Base-by-base conservation (phyloP, 2,113 vertebrate genomes). In the Leuciscus idus region DNA sequence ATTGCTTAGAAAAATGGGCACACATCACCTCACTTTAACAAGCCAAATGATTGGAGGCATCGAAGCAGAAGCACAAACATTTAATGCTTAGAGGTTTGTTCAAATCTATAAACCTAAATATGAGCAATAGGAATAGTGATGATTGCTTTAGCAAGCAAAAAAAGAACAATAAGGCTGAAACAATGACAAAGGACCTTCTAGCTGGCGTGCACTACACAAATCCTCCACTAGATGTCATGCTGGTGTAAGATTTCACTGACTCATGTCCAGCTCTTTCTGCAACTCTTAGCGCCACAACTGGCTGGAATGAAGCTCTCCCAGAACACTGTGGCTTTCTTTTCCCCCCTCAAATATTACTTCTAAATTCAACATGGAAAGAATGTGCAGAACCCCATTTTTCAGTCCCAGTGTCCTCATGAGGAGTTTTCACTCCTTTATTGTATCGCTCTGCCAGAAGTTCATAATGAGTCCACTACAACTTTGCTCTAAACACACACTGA, bases 341-440 rank as follows among this genome's bases (percentile, higher is more conserved):
- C 52, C 52, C 79, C 81, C 61, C 52, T 62, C 83, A 91, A 93
- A 94, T 93, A 93, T 92, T 91, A 92, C 64, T 89, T 87, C 92
- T 92, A 84, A 92, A 90, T 91, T 90, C 87, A 90, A 84, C 82
- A 93, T 93, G 94, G 93, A 95, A 95, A 90, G 94, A 95, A 95
- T 92, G 94, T 88, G 87, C 90, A 90, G 92, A 91, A 94, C 86
- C 90, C 92, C 90, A 81, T 91, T 88, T 90, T 92, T 93, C 59
- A 86, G 39, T 57, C 43, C 73, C 70, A 85, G 73, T 36, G 43
- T 86, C 74, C 89, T 89, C 91, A 85, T 81, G 87, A 88, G 64
- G 46, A 74, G 17, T 59, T 48, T 46, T 64, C 33, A 59, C 8
- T 50, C 59, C 72, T 61, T 30, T 48, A 70, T 4, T 64, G 83